Percentiles rank a stretch among this genome's conserved stretches.
Evolutionary conservation across 2,888 invertebrate genomes (phyloP).

Genomic region (Meta bourneti): DNA sequence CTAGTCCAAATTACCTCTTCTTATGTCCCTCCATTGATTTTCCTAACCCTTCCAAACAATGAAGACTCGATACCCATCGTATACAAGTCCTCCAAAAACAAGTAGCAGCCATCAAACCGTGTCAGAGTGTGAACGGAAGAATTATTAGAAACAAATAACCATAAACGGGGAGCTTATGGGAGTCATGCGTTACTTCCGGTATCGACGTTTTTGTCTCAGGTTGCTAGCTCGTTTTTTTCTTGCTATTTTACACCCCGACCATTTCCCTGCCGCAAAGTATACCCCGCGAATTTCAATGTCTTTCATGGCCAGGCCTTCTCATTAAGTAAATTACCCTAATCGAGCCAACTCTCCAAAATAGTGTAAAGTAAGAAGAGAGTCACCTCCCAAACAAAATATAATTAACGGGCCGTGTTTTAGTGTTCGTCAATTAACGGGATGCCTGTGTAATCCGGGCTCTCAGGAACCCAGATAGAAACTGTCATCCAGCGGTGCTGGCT

Average conservation of each 20-base stretch:
- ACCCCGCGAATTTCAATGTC: neutral
- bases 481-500: conserved; percentile 49
- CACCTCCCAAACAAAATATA: conserved; percentile 65
- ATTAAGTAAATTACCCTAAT: conserved; percentile 73
- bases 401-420: conserved; percentile 71
- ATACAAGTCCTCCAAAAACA: conserved; percentile 60
- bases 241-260: conserved; percentile 19
- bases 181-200: conserved; percentile 51
- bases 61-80: conserved; percentile 6
- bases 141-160: conserved; percentile 70
- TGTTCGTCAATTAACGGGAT: conserved; percentile 65
- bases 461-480: conserved; percentile 59
- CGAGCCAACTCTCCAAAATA: conserved; percentile 65
- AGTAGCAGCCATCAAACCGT: conserved; percentile 47
- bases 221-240: conserved; percentile 8
- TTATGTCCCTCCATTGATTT: conserved; percentile 8
- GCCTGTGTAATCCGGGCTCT: conserved; percentile 47
- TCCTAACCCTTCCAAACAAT: neutral
- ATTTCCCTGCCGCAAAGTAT: conserved; percentile 31
- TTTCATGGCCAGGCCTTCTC: conserved; percentile 42
- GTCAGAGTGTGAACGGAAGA: conserved; percentile 58
- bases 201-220: conserved; percentile 65
- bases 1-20: neutral
- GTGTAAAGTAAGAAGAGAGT: conserved; percentile 39
- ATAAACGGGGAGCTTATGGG: conserved; percentile 54